phyloP scores from a whole-genome alignment of 2,888 invertebrate species.

The Philhelius pedissequus region DNA sequence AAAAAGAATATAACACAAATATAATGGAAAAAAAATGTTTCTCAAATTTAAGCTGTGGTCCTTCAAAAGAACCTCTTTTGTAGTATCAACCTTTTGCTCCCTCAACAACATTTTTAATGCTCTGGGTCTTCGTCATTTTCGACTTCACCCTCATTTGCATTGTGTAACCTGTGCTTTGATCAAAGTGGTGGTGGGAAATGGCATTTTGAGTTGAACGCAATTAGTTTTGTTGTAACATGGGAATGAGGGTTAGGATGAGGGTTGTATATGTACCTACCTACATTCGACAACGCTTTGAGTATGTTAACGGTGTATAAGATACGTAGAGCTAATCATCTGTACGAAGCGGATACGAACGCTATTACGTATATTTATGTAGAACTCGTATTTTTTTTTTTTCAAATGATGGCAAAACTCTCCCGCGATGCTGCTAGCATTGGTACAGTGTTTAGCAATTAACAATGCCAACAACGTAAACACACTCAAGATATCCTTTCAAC shows the following conservation, averaged over 20 bases:
- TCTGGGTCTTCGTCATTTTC: not conserved
- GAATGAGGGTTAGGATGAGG: slow-evolving; percentile 36
- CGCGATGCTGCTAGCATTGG: not conserved
- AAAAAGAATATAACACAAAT: slow-evolving; percentile 5
- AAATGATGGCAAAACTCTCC: not conserved
- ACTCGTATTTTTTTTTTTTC: too few relatives aligned
- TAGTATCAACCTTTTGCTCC: slow-evolving; percentile 22
- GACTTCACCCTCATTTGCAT: slow-evolving; percentile 38
- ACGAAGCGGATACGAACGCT: slow-evolving; percentile 26
- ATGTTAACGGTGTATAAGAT: not conserved
- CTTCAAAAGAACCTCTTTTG: slow-evolving; percentile 38
- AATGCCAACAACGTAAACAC: slow-evolving; percentile 55
- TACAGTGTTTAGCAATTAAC: slow-evolving; percentile 47
- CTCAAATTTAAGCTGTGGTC: slow-evolving; percentile 49
- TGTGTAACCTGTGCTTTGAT: slow-evolving; percentile 34
- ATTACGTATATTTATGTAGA: not conserved
- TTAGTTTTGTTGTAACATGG: slow-evolving; percentile 42
- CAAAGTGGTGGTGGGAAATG: slow-evolving; percentile 42
- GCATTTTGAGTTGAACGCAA: slow-evolving; percentile 61
- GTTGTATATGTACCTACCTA: not conserved
- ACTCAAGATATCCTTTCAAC: slow-evolving; percentile 41
- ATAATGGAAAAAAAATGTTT: not conserved
- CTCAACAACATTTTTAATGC: not conserved
- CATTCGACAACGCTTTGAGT: slow-evolving; percentile 23
- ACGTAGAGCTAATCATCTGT: slow-evolving; percentile 62